Evolutionary conservation across 2,113 vertebrate genomes (phyloP).

Genomic region (Alligator mississippiensis): DNA sequence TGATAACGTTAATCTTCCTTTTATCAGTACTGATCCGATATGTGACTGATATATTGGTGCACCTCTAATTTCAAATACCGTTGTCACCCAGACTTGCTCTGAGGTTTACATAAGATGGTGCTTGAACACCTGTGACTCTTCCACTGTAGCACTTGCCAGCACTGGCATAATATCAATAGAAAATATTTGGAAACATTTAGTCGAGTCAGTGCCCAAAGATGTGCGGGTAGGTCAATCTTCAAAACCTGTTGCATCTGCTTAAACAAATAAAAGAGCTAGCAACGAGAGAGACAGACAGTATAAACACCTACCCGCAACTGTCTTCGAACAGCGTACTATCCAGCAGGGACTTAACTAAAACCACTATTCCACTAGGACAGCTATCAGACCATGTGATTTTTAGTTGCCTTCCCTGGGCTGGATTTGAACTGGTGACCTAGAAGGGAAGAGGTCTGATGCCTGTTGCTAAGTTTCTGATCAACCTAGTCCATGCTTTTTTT

Average conservation of each 20-base stretch:
- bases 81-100: too few species aligned
- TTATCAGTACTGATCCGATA: too few species aligned
- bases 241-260: background rate
- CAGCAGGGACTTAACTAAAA: conserved; percentile 29
- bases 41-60: too few species aligned
- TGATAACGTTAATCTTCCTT: too few species aligned
- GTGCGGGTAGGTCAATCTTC: accelerated
- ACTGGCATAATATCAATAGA: background rate
- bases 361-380: background rate
- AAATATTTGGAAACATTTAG: background rate
- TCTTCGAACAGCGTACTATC: background rate
- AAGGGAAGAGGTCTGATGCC: background rate
- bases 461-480: background rate
- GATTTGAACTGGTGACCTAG: conserved; percentile 19
- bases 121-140: background rate
- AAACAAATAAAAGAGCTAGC: conserved; percentile 4
- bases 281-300: background rate
- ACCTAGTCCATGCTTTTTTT: background rate
- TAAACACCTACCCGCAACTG: too few species aligned
- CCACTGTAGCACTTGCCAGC: background rate
- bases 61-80: too few species aligned
- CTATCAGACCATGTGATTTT: conserved; percentile 10
- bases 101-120: background rate
- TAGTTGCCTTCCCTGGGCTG: background rate
- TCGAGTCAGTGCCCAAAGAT: background rate